A percentile compares a stretch with the other conserved stretches of the same genome.
Evolutionary conservation across 2,113 vertebrate genomes (phyloP).

Genomic region (Bubalus kerabau): DNA sequence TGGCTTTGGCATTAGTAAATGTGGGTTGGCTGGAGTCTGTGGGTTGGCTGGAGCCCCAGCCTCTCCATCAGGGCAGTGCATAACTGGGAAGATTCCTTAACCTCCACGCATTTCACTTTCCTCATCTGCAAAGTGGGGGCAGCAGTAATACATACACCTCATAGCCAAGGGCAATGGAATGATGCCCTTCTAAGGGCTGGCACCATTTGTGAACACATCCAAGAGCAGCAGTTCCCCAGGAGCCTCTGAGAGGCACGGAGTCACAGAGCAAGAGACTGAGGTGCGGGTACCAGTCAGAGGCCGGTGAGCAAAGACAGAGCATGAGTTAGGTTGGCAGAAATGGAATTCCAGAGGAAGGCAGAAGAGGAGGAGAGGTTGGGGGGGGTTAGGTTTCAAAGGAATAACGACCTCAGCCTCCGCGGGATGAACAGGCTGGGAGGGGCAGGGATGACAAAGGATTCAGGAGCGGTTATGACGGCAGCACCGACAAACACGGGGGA

Average conservation of each 20-base stretch:
- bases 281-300: not conserved
- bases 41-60: not conserved
- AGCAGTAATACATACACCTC: not conserved
- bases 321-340: not conserved
- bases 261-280: not conserved
- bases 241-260: not conserved
- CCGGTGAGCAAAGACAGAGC: not conserved
- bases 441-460: not conserved
- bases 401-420: not conserved
- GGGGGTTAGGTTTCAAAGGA: not conserved
- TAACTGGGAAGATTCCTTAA: not conserved
- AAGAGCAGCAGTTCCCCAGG: not conserved
- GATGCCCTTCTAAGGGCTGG: not conserved
- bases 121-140: not conserved
- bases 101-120: not conserved
- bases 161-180: not conserved
- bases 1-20: not conserved
- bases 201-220: not conserved
- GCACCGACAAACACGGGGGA: not conserved
- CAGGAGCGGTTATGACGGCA: not conserved
- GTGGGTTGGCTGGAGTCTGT: not conserved
- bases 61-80: not conserved
- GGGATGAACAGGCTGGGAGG: not conserved
- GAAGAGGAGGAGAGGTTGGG: rapidly evolving
- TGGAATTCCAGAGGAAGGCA: not conserved